These are phyloP conservation scores for Artemia sinica DNA, from an alignment of 2,888 invertebrate species.

Conservation along the genomic window DNA sequence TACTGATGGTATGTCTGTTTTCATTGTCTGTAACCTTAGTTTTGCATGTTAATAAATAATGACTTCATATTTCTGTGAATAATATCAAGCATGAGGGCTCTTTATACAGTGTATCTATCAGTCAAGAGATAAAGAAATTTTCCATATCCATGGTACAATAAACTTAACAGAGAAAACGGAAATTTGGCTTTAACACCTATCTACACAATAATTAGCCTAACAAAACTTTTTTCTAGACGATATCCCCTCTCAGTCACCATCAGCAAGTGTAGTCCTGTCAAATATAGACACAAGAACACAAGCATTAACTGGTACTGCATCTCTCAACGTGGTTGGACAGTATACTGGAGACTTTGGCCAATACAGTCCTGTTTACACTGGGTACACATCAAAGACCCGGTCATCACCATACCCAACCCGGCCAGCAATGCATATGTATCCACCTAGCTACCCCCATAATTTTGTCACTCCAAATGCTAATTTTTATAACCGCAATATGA, in stretches of 20 bases:
- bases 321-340: neutral
- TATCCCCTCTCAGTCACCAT: neutral
- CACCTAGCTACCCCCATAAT: neutral
- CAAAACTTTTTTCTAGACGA: neutral
- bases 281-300: conserved; percentile 4
- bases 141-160: no score
- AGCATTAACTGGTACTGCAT: neutral
- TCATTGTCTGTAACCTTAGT: no score
- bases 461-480: conserved; percentile 1
- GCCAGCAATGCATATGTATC: neutral
- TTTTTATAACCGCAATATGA: neutral
- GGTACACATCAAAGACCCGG: neutral
- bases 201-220: no score
- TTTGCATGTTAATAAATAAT: no score
- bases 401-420: conserved; percentile 4
- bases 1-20: no score
- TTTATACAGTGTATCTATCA: no score
- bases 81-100: no score
- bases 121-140: no score
- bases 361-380: conserved; percentile 1
- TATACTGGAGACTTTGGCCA: neutral
- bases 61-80: no score
- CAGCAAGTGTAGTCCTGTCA: neutral
- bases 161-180: no score
- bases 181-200: no score